phyloP scores from a whole-genome alignment of 2,888 invertebrate genomes.

The Germaria angustata region DNA sequence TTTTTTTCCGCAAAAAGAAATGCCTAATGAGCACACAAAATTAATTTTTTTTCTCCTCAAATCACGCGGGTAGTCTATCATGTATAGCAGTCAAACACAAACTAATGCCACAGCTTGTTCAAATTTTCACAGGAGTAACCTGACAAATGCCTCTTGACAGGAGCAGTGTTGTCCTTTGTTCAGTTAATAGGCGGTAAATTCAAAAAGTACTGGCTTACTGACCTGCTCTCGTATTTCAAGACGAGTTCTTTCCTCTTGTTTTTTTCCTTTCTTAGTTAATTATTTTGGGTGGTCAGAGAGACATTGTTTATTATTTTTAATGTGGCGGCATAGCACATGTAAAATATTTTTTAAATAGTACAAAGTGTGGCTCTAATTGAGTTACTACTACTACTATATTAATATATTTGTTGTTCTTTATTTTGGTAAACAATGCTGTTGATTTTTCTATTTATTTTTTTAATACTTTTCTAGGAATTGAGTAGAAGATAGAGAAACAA shows the following conservation, averaged over 20 bases:
- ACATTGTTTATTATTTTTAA: not conserved
- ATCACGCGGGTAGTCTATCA: too few species aligned
- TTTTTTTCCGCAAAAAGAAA: too few species aligned
- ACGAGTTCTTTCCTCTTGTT: slow-evolving; percentile 7
- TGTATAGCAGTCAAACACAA: too few species aligned
- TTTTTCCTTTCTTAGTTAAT: not conserved
- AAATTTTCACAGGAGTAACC: too few species aligned
- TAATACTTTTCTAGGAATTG: not conserved
- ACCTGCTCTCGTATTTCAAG: too few species aligned
- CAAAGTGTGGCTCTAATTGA: not conserved
- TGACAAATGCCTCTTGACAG: too few species aligned
- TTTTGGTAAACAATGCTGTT: not conserved
- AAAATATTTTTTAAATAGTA: not conserved
- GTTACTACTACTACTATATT: not conserved
- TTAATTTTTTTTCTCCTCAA: too few species aligned
- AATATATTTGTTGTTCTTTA: not conserved
- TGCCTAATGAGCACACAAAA: too few species aligned
- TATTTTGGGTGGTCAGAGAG: not conserved
- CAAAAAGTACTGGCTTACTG: too few species aligned
- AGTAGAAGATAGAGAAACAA: not conserved
- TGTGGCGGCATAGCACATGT: not conserved
- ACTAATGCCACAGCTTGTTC: too few species aligned
- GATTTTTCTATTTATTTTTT: not conserved
- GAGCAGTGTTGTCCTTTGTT: too few species aligned
- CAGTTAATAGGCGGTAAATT: too few species aligned